These are phyloP conservation scores for Cheiracanthium punctorium DNA, from an alignment of 2,888 invertebrate species.

Conservation along the genomic window DNA sequence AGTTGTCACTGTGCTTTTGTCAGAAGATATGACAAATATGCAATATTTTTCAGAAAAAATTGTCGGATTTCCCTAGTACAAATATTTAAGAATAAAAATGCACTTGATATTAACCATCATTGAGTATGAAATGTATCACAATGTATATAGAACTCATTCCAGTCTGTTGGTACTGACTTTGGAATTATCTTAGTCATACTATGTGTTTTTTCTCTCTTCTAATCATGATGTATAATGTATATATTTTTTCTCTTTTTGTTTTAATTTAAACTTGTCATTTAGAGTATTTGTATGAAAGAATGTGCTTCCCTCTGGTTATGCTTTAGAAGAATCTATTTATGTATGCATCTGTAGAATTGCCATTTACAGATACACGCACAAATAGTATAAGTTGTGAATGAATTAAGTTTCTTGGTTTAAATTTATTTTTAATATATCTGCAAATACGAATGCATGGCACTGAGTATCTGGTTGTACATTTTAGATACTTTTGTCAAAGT, in stretches of 20 bases:
- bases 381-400: neutral
- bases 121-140: neutral
- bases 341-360: neutral
- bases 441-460: too few relatives aligned
- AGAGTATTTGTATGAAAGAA: neutral
- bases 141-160: constrained; percentile 1
- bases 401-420: neutral
- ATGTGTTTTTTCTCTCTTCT: neutral
- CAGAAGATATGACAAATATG: neutral
- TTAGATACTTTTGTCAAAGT: too few relatives aligned
- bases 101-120: neutral
- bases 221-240: neutral
- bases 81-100: neutral
- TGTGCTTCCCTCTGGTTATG: neutral
- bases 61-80: too few relatives aligned
- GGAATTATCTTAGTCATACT: neutral
- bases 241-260: neutral
- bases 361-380: too few relatives aligned
- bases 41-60: neutral
- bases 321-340: neutral
- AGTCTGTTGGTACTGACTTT: neutral
- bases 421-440: neutral
- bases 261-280: neutral
- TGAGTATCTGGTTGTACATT: too few relatives aligned
- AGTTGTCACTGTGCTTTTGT: neutral